Evolutionary conservation across 2,888 invertebrate species (phyloP).

Genomic region (Scaptomyza cyrtandrae): DNA sequence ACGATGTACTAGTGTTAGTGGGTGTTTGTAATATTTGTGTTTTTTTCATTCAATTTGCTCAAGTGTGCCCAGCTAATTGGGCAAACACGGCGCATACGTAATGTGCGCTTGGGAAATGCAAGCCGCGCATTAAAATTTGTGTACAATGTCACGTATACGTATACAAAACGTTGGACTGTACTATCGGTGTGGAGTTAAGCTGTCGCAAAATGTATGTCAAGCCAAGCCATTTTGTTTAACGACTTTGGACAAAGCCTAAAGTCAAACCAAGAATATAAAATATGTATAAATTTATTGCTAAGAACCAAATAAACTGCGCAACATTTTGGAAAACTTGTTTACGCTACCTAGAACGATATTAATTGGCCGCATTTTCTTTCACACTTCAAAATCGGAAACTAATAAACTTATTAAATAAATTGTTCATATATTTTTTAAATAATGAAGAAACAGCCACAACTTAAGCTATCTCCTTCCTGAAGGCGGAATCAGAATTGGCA

Average conservation of each 20-base stretch:
- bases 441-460: constrained; percentile 8
- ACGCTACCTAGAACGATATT: constrained; percentile 13
- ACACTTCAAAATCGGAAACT: constrained; percentile 4
- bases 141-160: constrained; percentile 64
- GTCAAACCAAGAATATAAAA: constrained; percentile 4
- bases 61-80: constrained; percentile 61
- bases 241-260: constrained; percentile 6
- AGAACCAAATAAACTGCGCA: constrained; percentile 21
- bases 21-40: background rate
- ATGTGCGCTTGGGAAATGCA: constrained; percentile 72
- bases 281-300: background rate
- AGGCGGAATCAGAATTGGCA: constrained; percentile 4
- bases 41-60: constrained; percentile 12
- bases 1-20: background rate
- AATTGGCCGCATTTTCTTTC: constrained; percentile 31
- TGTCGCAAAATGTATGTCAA: constrained; percentile 65
- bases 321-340: constrained; percentile 42
- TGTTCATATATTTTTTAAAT: constrained; percentile 6
- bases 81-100: constrained; percentile 76
- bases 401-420: constrained; percentile 11
- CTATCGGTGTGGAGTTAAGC: background rate
- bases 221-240: constrained; percentile 28
- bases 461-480: constrained; percentile 28
- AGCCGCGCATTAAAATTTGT: constrained; percentile 39
- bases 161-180: constrained; percentile 10